Conservation (phyloP, 23 tunicate species). For the Ascidia mentula region DNA sequence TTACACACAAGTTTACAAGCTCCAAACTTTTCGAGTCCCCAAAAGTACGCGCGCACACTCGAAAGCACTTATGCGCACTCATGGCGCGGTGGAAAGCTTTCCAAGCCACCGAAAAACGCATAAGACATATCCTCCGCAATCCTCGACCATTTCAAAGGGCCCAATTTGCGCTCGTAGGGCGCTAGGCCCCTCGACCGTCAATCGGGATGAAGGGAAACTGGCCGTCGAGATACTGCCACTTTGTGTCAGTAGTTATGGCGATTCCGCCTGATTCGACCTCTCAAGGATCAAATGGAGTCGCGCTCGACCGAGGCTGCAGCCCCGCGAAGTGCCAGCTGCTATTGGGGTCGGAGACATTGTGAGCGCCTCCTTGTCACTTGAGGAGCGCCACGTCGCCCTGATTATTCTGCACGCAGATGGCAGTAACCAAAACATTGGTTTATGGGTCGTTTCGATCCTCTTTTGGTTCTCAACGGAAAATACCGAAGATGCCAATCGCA, state of each 20-base stretch:
- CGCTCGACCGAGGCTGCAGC: not conserved
- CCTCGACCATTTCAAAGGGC: constrained; percentile 1
- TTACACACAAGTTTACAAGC: too few species aligned
- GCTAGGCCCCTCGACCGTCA: not conserved
- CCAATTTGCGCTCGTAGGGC: not conserved
- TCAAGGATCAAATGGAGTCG: not conserved
- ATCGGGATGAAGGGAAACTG: not conserved
- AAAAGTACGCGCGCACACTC: not conserved
- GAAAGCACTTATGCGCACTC: not conserved
- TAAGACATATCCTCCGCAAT: not conserved
- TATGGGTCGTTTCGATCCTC: too few species aligned
- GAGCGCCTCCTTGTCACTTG: not conserved
- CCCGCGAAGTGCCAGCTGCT: not conserved
- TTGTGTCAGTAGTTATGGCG: not conserved
- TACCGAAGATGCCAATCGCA: too few species aligned
- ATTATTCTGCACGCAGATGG: too few species aligned
- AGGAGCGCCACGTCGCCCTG: too few species aligned
- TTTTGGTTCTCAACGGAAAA: too few species aligned
- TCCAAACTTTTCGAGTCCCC: too few species aligned
- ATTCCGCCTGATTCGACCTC: not conserved
- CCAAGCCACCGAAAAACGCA: not conserved
- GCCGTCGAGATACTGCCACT: not conserved
- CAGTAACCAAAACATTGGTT: too few species aligned
- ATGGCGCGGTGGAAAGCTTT: not conserved
- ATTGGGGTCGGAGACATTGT: too few species aligned